phyloP scores from a whole-genome alignment of 2,888 invertebrate genomes.

The Encarsia formosa region DNA sequence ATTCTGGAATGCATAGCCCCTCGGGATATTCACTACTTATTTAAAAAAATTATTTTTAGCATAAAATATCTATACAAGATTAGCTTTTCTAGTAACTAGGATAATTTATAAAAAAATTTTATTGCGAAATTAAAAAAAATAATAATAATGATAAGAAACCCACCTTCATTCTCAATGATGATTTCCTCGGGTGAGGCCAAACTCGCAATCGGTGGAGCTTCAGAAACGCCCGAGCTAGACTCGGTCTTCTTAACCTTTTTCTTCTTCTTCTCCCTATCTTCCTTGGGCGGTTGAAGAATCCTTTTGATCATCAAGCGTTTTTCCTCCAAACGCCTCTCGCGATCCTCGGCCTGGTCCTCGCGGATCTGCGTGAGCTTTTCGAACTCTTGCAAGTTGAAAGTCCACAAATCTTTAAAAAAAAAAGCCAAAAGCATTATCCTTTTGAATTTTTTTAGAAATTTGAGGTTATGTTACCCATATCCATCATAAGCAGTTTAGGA shows the following conservation, averaged over 20 bases:
- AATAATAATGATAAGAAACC: too few species aligned
- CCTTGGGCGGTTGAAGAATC: constrained; percentile 45
- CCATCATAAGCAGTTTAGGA: constrained; percentile 38
- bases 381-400: constrained; percentile 53
- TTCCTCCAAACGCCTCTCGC: constrained; percentile 52
- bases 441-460: too few species aligned
- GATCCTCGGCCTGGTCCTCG: constrained; percentile 51
- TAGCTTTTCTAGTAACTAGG: too few species aligned
- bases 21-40: too few species aligned
- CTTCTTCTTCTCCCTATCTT: constrained; percentile 12
- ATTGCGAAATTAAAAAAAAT: too few species aligned
- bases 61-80: too few species aligned
- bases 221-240: constrained; percentile 47
- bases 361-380: constrained; percentile 48
- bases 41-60: too few species aligned
- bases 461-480: constrained; percentile 30
- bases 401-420: neutral
- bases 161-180: constrained; percentile 39
- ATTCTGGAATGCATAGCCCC: too few species aligned
- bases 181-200: constrained; percentile 42
- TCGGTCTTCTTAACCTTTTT: constrained; percentile 21
- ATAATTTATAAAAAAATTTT: too few species aligned
- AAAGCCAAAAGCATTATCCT: too few species aligned
- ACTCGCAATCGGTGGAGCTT: constrained; percentile 50
- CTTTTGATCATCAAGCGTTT: constrained; percentile 49